Evolutionary conservation across 2,113 vertebrate species (phyloP).

Genomic region (Cheirogaleus medius): DNA sequence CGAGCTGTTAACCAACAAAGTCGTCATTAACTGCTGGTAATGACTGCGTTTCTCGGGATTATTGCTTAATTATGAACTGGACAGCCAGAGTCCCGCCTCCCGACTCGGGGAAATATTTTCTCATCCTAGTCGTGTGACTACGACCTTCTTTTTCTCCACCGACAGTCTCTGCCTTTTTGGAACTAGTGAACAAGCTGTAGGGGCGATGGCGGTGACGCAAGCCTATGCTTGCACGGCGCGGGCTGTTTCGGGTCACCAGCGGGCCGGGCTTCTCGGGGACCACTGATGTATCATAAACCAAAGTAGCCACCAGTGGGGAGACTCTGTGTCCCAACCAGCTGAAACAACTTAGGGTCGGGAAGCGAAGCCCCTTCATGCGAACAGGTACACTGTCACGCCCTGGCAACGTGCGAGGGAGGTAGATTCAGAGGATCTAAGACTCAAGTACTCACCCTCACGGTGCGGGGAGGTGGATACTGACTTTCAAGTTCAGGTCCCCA

Average conservation of each 20-base stretch:
- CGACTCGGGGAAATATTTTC: slow-evolving; percentile 63
- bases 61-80: slow-evolving; percentile 82
- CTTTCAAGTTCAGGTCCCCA: not conserved
- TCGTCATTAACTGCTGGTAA: slow-evolving; percentile 87
- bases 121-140: slow-evolving; percentile 30
- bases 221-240: not conserved
- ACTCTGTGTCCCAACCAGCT: not conserved
- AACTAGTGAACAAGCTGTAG: not conserved
- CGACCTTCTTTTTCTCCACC: not conserved
- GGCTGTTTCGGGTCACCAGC: not conserved
- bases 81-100: slow-evolving; percentile 66
- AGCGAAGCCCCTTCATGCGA: rapidly evolving
- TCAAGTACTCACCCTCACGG: rapidly evolving
- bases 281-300: not conserved
- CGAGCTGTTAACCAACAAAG: slow-evolving; percentile 88
- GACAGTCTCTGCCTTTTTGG: not conserved
- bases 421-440: not conserved
- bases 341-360: not conserved
- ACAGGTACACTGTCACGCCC: rapidly evolving
- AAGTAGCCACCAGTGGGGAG: not conserved
- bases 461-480: rapidly evolving
- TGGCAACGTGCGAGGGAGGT: rapidly evolving
- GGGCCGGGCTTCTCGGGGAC: not conserved
- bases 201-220: not conserved
- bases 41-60: slow-evolving; percentile 80